Evolutionary conservation across 2,797 vertebrate genomes (phyloP).

Genomic region (Sandelia bainsii): DNA sequence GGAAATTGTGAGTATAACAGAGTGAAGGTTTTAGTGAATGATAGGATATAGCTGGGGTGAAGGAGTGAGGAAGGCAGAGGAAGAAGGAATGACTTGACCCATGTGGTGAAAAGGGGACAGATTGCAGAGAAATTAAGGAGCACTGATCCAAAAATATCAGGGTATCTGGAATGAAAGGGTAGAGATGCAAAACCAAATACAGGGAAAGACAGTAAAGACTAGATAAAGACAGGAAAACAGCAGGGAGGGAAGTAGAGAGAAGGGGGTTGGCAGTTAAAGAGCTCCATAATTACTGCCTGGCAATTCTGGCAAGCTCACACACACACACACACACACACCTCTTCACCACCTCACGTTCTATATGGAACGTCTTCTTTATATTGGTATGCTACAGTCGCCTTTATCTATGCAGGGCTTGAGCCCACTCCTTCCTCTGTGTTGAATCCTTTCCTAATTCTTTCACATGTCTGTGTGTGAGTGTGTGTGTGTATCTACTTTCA

Average conservation of each 20-base stretch:
- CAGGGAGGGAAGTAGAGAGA: constrained; percentile 44
- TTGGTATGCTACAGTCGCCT: constrained; percentile 35
- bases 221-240: constrained; percentile 68
- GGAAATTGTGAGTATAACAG: constrained; percentile 11
- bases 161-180: constrained; percentile 58
- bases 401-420: constrained; percentile 47
- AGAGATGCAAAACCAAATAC: constrained; percentile 35
- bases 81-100: constrained; percentile 29
- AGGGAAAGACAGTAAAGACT: constrained; percentile 54
- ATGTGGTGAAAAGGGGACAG: constrained; percentile 50
- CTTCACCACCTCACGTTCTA: constrained; percentile 48
- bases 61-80: constrained; percentile 19
- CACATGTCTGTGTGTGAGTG: constrained; percentile 2
- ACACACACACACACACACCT: constrained; percentile 14
- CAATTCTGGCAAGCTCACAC: constrained; percentile 41
- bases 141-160: constrained; percentile 63
- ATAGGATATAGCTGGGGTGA: constrained; percentile 19
- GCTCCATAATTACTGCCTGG: constrained; percentile 77
- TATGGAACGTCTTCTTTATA: constrained; percentile 51
- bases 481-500: constrained; percentile 32
- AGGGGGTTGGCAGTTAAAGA: constrained; percentile 68
- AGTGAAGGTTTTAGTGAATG: constrained; percentile 3
- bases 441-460: constrained; percentile 20
- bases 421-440: constrained; percentile 28
- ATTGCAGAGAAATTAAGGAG: constrained; percentile 48